phyloP scores from a whole-genome alignment of 2,113 vertebrate species.

The Phaethornis superciliosus region DNA sequence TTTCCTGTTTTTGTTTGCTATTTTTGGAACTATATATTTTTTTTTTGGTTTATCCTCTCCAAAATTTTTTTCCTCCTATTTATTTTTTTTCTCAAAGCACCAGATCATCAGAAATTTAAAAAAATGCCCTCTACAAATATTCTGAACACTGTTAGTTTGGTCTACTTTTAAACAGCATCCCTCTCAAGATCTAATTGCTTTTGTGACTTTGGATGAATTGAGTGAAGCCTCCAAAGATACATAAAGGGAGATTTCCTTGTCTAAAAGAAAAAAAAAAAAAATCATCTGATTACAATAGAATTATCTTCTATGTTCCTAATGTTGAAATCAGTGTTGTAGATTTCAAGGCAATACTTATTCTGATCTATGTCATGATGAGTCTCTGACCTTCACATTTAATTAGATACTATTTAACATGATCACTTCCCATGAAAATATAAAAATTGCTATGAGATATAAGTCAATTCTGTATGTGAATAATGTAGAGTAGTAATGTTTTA shows the following conservation, averaged over 20 bases:
- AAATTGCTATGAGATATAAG: not conserved
- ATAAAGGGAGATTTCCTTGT: not conserved
- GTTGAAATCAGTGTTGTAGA: not conserved
- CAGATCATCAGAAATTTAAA: not conserved
- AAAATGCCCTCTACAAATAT: not conserved
- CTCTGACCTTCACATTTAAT: not conserved
- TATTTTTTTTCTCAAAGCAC: not conserved
- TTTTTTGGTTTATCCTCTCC: not conserved
- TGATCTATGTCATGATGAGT: not conserved
- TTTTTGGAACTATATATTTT: not conserved
- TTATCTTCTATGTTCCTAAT: not conserved
- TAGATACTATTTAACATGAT: not conserved
- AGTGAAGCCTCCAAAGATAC: accelerated
- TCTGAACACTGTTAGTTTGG: not conserved
- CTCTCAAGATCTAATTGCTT: not conserved
- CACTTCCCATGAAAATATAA: not conserved
- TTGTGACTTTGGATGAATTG: not conserved
- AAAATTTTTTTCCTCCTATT: not conserved
- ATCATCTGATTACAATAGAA: not conserved
- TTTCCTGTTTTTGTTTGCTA: not conserved
- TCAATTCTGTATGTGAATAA: not conserved
- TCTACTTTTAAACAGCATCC: not conserved
- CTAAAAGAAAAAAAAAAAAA: not conserved
- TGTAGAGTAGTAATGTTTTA: not conserved
- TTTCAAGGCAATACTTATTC: not conserved